Evolutionary conservation across 2,888 invertebrate genomes (phyloP), one percentile per base, ranked within the genome.

Genomic region (Xestia c-nigrum): DNA sequence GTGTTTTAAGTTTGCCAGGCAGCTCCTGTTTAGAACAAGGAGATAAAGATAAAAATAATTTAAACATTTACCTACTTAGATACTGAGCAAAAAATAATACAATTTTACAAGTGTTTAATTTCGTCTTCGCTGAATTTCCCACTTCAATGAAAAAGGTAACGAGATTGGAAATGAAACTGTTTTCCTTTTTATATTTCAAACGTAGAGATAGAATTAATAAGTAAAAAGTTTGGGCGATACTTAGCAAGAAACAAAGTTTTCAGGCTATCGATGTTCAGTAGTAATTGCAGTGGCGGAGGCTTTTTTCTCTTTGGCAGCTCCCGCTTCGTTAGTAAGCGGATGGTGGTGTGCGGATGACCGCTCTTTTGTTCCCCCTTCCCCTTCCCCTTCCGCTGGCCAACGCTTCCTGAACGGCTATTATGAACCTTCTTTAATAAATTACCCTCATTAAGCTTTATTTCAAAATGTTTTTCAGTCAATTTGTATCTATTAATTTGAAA

Each of bases 381-480:
- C 67, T 75, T 84, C 87, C 84, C 90, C 85, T 89, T 88, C 89
- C 86, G 80, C 74, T 74, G 74, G 81, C 88, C 85, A 89, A 86
- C 81, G 87, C 87, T 86, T 89, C 86, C 85, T 77, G 83, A 87
- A 87, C 87, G 86, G 85, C 90, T 89, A 90, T 90, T 89, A 80
- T 85, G 84, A 83, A 89, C 85, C 90, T 85, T 89, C 90, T 92
- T 90, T 89, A 86, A 89, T 86, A 83, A 83, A 85, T 86, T 82
- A 86, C 74, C 74, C 71, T 72, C 63, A 76, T 73, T 80, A 82
- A 66, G 80, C 76, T 80, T 81, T 77, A 80, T 78, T 83, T 76
- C 50, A 70, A 71, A 85, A 79, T 65, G 55, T 69, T 75, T 83
- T 84, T 31, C 43, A 46, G 52, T 55, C 70, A 70, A 78, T 87